Evolutionary conservation across 1,140 invertebrate species (phyloP), one percentile per base, ranked within the genome.

Genomic region (Batillaria attramentaria): DNA sequence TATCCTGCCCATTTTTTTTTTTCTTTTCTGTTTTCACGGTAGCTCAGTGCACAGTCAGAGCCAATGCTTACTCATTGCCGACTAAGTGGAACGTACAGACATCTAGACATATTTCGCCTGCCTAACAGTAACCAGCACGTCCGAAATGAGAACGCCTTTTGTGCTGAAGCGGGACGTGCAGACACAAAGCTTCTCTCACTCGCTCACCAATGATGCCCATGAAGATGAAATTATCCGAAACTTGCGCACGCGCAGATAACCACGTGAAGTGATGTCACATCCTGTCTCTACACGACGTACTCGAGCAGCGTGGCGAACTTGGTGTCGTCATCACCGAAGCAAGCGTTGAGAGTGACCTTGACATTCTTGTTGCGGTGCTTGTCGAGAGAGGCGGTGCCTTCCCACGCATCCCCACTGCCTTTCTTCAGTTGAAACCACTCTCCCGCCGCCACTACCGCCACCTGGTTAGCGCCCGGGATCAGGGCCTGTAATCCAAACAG

Each of bases 251-350:
- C 18, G 41, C 35, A 10, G 2, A 41, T 10, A 41, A 28, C 33
- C n/a, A 41, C 0, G 16, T 41, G 68, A 35, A 35, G 31, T 33
- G 10, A 37, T 68, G 31, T 28, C 37, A 20, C 2, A 6, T 28
- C 39, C 24, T 39, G 31, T 16, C 6, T 57, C 66, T 83, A 86
- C 20, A 88, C 39, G n/a, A 75, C 68, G 72, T 87, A 91, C 73
- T 90, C 88, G 70, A 91, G 80, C 60, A 91, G 83, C 13, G 89
- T 91, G 74, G 84, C 84, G 72, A 87, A 91, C 68, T 86, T 89
- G 72, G 82, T 81, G 31, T 85, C 84, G 31, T 82, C 87, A 5
- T 73, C 73, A 1, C 83, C 85, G 68, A 85, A 89, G 72, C 88
- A 88, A 68, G 87, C 89, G 62, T 87, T 89, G 8, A 91, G 76